These are phyloP conservation scores for Germaria angustata DNA, from an alignment of 2,888 invertebrate genomes.

Conservation along the genomic window DNA sequence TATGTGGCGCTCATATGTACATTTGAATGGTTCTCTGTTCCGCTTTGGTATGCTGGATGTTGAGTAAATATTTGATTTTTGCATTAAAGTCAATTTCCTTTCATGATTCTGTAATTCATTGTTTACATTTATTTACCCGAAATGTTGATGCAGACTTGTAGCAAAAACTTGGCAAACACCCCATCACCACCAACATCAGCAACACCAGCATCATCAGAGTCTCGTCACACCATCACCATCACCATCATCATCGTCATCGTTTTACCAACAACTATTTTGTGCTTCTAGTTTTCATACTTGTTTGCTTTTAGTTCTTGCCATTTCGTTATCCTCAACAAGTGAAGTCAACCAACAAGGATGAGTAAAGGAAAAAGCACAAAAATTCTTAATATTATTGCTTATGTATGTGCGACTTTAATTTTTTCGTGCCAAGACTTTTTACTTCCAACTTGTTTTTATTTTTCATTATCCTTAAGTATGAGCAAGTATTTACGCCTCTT, in stretches of 20 bases:
- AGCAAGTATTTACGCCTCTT: slow-evolving; percentile 16
- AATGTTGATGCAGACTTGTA: slow-evolving; percentile 61
- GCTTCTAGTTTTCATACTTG: slow-evolving; percentile 12
- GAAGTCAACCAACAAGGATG: slow-evolving; percentile 8
- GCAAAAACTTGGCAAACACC: slow-evolving; percentile 37
- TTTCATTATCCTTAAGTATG: slow-evolving; percentile 17
- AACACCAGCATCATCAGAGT: neutral
- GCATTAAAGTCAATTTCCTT: slow-evolving; percentile 80
- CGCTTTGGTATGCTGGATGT: slow-evolving; percentile 55
- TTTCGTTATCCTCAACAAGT: slow-evolving; percentile 62
- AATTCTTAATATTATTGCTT: slow-evolving; percentile 42
- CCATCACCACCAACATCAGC: slow-evolving; percentile 3
- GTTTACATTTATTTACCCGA: slow-evolving; percentile 73
- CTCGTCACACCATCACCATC: slow-evolving; percentile 15
- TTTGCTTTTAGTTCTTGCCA: slow-evolving; percentile 31
- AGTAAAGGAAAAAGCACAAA: neutral
- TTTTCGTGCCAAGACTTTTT: slow-evolving; percentile 61
- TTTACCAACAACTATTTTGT: slow-evolving; percentile 34
- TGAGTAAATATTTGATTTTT: slow-evolving; percentile 80
- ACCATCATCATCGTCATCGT: neutral
- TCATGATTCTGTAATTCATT: slow-evolving; percentile 80
- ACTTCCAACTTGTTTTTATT: slow-evolving; percentile 33
- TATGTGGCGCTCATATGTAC: neutral
- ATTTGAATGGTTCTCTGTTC: slow-evolving; percentile 2
- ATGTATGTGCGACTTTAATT: slow-evolving; percentile 52